Evolutionary conservation across 1,140 invertebrate species (phyloP), one percentile per base, ranked within the genome.

Genomic region (Andrena cerasifolii): DNA sequence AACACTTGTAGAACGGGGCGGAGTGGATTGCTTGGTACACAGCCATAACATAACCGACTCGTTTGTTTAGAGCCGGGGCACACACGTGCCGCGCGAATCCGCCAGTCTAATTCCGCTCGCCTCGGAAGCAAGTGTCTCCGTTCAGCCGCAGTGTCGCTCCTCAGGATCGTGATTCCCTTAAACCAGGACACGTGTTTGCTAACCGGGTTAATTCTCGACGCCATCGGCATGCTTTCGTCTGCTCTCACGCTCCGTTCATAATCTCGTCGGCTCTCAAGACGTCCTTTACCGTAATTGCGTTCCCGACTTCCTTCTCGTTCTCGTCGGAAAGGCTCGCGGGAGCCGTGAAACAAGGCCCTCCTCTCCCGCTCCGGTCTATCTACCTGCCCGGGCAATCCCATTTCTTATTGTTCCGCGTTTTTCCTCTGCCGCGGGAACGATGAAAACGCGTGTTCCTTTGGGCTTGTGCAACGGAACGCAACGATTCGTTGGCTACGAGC

Each of bases 281-380:
- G 36, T 59, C 4, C 49, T 56, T 12, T 33, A 24, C 43, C 36
- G 67, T 58, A 80, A 77, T 83, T 70, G 63, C 59, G n/a, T 33
- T 62, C 62, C 49, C 76, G 76, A 75, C 77, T 54, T 79, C 21
- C 66, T 61, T 51, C 43, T 56, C 68, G 31, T 78, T 78, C 78
- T 82, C 68, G 73, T 68, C 21, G 58, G 49, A 43, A 54, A 53
- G 58, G 26, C 33, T 33, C 62, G 24, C 26, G 24, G 63, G 31
- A 51, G 7, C 31, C 68, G 28, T 61, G 73, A 75, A n/a, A 58
- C 59, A 31, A 43, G 75, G 59, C 56, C 71, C 49, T 26, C 79
- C 78, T 86, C 86, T 83, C 72, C 24, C 21, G 24, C 49, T 33
- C 40, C 49, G 56, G 3, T 26, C 58, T 14, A 24, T 21, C n/a